A percentile compares a stretch with the other conserved stretches of the same genome.
Evolutionary conservation across 2,888 invertebrate genomes (phyloP).

Genomic region (Stenchaetothrips biformis): DNA sequence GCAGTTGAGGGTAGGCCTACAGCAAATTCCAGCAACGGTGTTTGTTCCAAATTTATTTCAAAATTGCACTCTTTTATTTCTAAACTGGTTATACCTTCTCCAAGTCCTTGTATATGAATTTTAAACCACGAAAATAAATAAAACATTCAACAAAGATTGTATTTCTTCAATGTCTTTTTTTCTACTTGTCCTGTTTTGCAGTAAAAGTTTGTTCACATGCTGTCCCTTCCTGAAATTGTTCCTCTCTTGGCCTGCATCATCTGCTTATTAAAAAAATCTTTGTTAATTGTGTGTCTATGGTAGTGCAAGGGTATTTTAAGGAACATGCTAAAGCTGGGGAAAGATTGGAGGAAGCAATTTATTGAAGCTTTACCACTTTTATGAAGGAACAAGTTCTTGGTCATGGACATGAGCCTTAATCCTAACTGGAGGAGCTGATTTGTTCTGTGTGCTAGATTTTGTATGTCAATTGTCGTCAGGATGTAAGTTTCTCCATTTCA

Average conservation of each 20-base stretch:
- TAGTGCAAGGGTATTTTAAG: conserved; percentile 21
- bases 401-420: conserved; percentile 21
- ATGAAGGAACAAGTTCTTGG: conserved; percentile 23
- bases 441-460: conserved; percentile 19
- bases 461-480: conserved; percentile 14
- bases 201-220: not conserved
- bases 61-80: not conserved
- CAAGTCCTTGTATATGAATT: conserved; percentile 12
- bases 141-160: conserved; percentile 16
- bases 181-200: conserved; percentile 19
- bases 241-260: conserved; percentile 9
- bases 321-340: conserved; percentile 23
- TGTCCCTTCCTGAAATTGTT: conserved; percentile 21
- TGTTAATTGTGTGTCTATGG: conserved; percentile 18
- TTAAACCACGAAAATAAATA: conserved; percentile 17
- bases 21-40: not conserved
- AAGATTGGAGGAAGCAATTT: conserved; percentile 18
- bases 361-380: not conserved
- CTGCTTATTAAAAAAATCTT: not conserved
- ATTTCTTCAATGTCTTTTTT: conserved; percentile 9
- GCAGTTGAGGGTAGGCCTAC: conserved; percentile 7
- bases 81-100: not conserved
- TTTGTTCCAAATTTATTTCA: not conserved
- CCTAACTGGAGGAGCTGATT: conserved; percentile 13
- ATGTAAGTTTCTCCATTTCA: conserved; percentile 18